A percentile compares a stretch with the other conserved stretches of the same genome.
phyloP scores from a whole-genome alignment of 2,113 vertebrate genomes.

The Phyllostomus discolor region DNA sequence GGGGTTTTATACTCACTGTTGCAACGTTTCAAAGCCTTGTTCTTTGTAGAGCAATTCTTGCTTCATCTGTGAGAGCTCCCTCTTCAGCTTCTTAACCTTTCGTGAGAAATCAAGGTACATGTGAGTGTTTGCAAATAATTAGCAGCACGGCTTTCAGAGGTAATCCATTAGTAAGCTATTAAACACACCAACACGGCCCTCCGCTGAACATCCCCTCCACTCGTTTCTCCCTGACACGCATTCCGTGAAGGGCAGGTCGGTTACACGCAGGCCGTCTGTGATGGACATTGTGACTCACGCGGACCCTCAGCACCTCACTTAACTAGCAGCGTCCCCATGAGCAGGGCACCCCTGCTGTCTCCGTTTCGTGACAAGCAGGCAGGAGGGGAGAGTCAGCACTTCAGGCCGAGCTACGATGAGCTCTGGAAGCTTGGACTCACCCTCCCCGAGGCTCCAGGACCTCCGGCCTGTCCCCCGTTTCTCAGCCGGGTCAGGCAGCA shows the following conservation, averaged over 20 bases:
- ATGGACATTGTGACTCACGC: accelerated
- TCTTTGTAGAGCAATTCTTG: slow-evolving; percentile 90
- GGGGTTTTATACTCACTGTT: slow-evolving; percentile 84
- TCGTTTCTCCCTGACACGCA: not conserved
- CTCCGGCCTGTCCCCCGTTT: accelerated
- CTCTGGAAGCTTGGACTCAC: accelerated
- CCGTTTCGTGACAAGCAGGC: not conserved
- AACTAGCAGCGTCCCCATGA: accelerated
- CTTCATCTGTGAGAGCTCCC: slow-evolving; percentile 89
- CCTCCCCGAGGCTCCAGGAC: not conserved
- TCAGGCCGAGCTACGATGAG: accelerated
- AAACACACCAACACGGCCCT: not conserved
- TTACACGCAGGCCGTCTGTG: not conserved
- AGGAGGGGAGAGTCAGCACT: not conserved
- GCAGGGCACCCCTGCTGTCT: accelerated
- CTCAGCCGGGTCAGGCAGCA: accelerated
- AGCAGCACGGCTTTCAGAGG: not conserved
- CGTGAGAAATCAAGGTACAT: slow-evolving; percentile 73
- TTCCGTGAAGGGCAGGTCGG: not conserved
- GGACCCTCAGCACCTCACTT: too few relatives aligned
- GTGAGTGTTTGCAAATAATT: slow-evolving; percentile 48
- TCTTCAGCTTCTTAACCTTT: slow-evolving; percentile 90
- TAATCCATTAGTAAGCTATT: not conserved
- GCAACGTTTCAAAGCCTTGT: slow-evolving; percentile 89
- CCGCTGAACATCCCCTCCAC: not conserved